A percentile compares a stretch with the other conserved stretches of the same genome.
These are phyloP conservation scores for Ondatra zibethicus DNA, from an alignment of 2,113 vertebrate species.

Conservation along the genomic window DNA sequence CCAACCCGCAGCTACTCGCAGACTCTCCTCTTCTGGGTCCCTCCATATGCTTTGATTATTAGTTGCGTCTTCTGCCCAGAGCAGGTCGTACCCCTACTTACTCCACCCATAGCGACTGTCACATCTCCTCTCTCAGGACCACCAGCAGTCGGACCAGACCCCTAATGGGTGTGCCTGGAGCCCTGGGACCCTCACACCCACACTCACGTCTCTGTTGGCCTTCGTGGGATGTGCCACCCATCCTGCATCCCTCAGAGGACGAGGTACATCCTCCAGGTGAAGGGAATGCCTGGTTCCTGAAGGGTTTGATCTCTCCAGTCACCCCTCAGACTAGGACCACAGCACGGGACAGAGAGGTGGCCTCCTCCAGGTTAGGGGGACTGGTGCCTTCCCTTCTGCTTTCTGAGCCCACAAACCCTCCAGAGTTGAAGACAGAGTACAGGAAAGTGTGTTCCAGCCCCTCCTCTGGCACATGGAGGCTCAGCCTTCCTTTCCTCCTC, in stretches of 20 bases:
- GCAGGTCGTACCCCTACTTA: neutral
- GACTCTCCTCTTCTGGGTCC: neutral
- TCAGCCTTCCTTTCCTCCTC: neutral
- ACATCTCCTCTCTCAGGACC: neutral
- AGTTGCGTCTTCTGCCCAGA: neutral
- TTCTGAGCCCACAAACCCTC: neutral
- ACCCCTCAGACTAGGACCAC: neutral
- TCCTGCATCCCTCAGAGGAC: neutral
- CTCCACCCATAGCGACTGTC: too few species aligned
- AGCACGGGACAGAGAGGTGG: accelerated
- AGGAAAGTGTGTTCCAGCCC: neutral
- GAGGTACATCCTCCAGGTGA: neutral
- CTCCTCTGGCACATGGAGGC: neutral
- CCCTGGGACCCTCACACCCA: neutral
- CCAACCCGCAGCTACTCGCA: neutral
- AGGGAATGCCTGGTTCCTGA: neutral
- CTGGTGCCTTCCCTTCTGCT: neutral
- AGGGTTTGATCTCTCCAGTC: neutral
- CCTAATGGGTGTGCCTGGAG: neutral
- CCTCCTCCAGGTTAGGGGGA: neutral
- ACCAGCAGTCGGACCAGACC: neutral
- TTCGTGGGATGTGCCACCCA: neutral
- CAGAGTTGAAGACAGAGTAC: neutral
- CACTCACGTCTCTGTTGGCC: neutral
- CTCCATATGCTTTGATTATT: neutral